These are phyloP conservation scores for Chaitophorus viminalis DNA, from an alignment of 2,888 invertebrate genomes.

Conservation along the genomic window DNA sequence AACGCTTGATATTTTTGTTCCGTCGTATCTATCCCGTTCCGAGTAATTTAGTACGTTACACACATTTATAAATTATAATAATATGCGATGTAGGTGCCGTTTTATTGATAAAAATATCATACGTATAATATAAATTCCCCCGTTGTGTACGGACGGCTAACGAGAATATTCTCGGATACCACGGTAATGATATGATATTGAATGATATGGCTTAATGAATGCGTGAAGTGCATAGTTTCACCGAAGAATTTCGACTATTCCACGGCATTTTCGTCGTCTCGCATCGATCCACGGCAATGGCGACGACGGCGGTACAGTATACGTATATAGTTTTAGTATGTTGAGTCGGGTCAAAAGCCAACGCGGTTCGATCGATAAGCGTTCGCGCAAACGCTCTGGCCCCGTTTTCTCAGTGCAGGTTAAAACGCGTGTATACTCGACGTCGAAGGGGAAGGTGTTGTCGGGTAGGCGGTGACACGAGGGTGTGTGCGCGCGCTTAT, in stretches of 20 bases:
- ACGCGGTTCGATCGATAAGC: constrained; percentile 52
- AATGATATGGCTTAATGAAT: not conserved
- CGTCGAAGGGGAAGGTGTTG: not conserved
- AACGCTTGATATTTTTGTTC: too few species aligned
- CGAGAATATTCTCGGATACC: constrained; percentile 4
- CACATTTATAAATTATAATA: too few species aligned
- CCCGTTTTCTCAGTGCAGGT: constrained; percentile 26
- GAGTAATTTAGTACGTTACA: too few species aligned
- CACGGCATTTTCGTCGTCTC: constrained; percentile 30
- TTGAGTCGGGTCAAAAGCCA: constrained; percentile 62
- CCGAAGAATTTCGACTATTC: constrained; percentile 21
- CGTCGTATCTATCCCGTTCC: too few species aligned
- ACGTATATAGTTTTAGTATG: constrained; percentile 29
- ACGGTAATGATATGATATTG: not conserved
- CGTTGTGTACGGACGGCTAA: not conserved
- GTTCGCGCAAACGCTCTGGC: constrained; percentile 54
- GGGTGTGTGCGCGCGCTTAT: not conserved
- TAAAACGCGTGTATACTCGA: constrained; percentile 15
- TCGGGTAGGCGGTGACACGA: not conserved
- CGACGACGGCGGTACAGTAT: not conserved
- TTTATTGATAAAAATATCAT: not conserved
- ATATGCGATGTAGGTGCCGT: not conserved
- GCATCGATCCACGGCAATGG: constrained; percentile 31
- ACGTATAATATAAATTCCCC: not conserved
- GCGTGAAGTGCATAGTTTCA: not conserved